Base-by-base conservation (phyloP, 2,888 invertebrate species). In the Orchesella flavescens region DNA sequence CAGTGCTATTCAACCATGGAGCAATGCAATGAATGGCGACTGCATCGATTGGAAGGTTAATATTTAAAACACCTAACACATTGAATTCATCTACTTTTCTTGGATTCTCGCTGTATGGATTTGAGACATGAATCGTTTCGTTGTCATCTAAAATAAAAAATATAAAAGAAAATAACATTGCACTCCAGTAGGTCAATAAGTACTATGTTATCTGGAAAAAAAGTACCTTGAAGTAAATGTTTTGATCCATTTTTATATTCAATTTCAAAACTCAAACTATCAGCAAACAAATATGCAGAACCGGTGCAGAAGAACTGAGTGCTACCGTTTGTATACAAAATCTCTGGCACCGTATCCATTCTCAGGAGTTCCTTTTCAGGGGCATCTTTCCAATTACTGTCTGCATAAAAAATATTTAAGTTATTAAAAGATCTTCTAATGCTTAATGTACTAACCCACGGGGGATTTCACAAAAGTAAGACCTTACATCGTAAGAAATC, bases 1-100 rank as follows among this genome's bases (percentile, higher is more conserved):
- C 83, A 4, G 83, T 72, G 12, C 68, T 43, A 43, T 83, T 83
- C 77, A 66, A 77, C 73, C 66, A 77, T 9, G 78, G 77, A 24
- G 77, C 83, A 17, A 65, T 13, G 19, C 84, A 84, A 34, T 63
- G 17, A 13, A 84, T 68, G 15, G 21, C 78, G 46, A 75, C 61
- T 1, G 79, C 73, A 55, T 75, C 71, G 1, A 63, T 9, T 9
- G 84, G 78, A 15, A 84, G 53, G 5, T 59, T 55, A n/a, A 75
- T 79, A 12, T 79, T 46, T 4, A 84, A 55, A 19, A 34, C 49
- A 15, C 66, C 78, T n/a, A 84, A 5, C 2, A 84, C 23, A 59
- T 84, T 84, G 12, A 74, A 69, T 12, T 84, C 79, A 9, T 79
- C 71, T 12, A 84, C 61, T 44, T 65, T 74, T 23, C 79, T 4